phyloP scores from a whole-genome alignment of 1,140 invertebrate genomes.

The Anoplophora glabripennis region DNA sequence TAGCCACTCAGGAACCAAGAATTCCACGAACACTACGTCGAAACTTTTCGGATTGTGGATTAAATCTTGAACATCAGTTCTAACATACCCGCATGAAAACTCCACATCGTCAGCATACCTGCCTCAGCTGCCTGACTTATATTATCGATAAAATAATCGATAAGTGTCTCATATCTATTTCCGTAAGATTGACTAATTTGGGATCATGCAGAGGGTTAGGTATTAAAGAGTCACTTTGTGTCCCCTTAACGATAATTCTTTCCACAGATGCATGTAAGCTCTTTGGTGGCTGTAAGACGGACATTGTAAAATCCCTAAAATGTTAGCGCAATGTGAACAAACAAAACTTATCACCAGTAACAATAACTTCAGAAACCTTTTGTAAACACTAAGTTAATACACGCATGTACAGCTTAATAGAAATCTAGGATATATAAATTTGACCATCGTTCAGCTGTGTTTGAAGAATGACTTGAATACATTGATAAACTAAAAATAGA shows the following conservation, averaged over 20 bases:
- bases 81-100: not conserved
- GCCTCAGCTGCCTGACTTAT: not conserved
- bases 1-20: constrained; percentile 27
- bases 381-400: too few species aligned
- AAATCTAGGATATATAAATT: too few species aligned
- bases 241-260: constrained; percentile 33
- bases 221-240: constrained; percentile 36
- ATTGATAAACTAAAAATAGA: too few species aligned
- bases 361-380: too few species aligned
- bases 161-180: constrained; percentile 33
- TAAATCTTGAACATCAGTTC: constrained; percentile 24
- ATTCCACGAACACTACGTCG: constrained; percentile 44
- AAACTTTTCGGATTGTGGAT: constrained; percentile 36
- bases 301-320: not conserved
- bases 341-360: too few species aligned
- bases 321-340: constrained; percentile 1
- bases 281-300: constrained; percentile 54
- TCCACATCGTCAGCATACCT: not conserved
- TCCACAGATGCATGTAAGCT: constrained; percentile 49
- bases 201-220: constrained; percentile 35
- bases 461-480: too few species aligned
- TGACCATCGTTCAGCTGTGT: too few species aligned
- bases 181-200: constrained; percentile 32
- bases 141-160: constrained; percentile 19
- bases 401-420: too few species aligned